phyloP scores from a whole-genome alignment of 2,888 invertebrate genomes.

The Phortica magna region DNA sequence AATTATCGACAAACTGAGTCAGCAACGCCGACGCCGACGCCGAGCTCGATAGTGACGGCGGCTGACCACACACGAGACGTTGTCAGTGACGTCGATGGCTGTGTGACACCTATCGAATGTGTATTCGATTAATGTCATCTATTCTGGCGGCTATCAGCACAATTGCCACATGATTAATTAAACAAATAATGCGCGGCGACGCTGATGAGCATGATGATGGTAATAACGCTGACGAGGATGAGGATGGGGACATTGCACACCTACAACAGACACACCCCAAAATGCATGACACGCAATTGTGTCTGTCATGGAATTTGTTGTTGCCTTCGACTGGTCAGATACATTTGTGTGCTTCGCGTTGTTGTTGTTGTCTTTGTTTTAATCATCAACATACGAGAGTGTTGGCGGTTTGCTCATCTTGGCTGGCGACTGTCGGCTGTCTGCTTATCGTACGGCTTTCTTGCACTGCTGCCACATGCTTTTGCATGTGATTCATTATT shows the following conservation, averaged over 20 bases:
- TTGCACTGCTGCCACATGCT: not conserved
- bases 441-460: slow-evolving; percentile 58
- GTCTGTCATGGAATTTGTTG: not conserved
- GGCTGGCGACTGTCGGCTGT: slow-evolving; percentile 55
- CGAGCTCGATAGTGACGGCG: not conserved
- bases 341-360: not conserved
- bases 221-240: slow-evolving; percentile 41
- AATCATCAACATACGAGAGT: not conserved
- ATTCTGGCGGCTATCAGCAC: slow-evolving; percentile 45
- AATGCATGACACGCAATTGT: not conserved
- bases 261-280: slow-evolving; percentile 44
- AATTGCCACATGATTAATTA: slow-evolving; percentile 68
- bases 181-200: slow-evolving; percentile 53
- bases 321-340: not conserved
- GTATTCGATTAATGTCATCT: slow-evolving; percentile 30
- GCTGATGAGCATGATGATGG: slow-evolving; percentile 25
- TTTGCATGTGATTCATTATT: slow-evolving; percentile 61
- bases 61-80: slow-evolving; percentile 3
- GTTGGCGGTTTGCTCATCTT: slow-evolving; percentile 46
- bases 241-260: not conserved
- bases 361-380: slow-evolving; percentile 12
- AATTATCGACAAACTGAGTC: slow-evolving; percentile 18
- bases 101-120: slow-evolving; percentile 43
- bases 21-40: not conserved
- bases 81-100: slow-evolving; percentile 28